Evolutionary conservation across 2,888 invertebrate species (phyloP).

Genomic region (Torymus texanus): DNA sequence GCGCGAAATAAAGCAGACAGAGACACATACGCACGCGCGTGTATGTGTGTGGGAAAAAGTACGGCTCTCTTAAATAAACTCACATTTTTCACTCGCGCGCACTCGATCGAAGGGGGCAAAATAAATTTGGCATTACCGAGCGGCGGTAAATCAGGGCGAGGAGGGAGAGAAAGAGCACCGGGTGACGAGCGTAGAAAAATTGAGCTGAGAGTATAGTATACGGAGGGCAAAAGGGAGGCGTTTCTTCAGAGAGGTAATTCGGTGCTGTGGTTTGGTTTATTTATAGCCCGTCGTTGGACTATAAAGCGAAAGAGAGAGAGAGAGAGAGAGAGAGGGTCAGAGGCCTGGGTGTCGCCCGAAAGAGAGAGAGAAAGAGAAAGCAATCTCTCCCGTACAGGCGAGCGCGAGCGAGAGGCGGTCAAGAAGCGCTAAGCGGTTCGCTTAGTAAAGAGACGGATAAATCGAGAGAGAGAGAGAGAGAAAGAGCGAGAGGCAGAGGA

Average conservation of each 20-base stretch:
- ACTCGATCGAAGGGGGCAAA: neutral
- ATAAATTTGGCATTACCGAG: constrained; percentile 25
- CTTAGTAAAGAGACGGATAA: neutral
- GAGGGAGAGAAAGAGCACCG: constrained; percentile 9
- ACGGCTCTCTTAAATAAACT: neutral
- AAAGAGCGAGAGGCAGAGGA: neutral
- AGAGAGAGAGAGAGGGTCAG: neutral
- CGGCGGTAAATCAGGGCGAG: neutral
- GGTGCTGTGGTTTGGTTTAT: constrained; percentile 54
- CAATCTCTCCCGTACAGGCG: neutral
- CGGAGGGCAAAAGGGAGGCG: constrained; percentile 31
- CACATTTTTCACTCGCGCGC: neutral
- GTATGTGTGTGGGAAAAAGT: neutral
- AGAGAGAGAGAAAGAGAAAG: constrained; percentile 25
- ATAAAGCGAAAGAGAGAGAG: constrained; percentile 20
- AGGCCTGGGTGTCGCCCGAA: constrained; percentile 37
- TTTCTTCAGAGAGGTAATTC: constrained; percentile 55
- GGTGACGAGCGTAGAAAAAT: constrained; percentile 51
- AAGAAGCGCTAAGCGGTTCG: neutral
- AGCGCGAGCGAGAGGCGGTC: neutral
- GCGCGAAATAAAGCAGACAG: constrained; percentile 3
- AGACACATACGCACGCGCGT: too few relatives aligned
- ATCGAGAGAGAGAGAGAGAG: constrained; percentile 24
- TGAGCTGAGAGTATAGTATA: constrained; percentile 29
- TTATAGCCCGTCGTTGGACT: constrained; percentile 49